These are phyloP conservation scores for Ruditapes philippinarum DNA, from an alignment of 1,140 invertebrate genomes.

Conservation along the genomic window DNA sequence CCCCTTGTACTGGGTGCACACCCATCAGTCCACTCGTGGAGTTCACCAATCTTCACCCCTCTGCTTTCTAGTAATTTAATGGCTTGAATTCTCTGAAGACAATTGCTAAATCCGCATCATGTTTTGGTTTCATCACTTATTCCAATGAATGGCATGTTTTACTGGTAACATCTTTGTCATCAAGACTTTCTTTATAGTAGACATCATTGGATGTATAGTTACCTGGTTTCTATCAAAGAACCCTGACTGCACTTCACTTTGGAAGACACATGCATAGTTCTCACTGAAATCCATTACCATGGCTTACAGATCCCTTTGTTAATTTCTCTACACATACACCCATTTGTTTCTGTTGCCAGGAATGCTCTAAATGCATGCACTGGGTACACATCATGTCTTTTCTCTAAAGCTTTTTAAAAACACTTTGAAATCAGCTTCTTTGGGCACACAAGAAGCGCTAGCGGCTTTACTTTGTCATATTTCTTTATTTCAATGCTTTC, in stretches of 20 bases:
- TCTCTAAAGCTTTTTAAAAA: not conserved
- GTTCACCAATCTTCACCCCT: conserved; percentile 41
- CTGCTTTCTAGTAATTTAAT: not conserved
- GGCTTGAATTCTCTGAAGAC: conserved; percentile 56
- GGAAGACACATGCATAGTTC: not conserved
- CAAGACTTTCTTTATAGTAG: conserved; percentile 39
- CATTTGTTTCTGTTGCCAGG: conserved; percentile 6
- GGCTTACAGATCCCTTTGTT: not conserved
- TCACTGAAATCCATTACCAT: conserved; percentile 23
- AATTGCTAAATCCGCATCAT: conserved; percentile 61
- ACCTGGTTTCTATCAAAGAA: conserved; percentile 32
- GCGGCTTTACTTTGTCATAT: not conserved
- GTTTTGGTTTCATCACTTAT: conserved; percentile 66
- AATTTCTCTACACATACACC: not conserved
- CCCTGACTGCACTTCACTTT: conserved; percentile 7
- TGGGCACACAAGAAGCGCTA: not conserved
- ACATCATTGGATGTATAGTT: conserved; percentile 6
- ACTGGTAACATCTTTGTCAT: conserved; percentile 39
- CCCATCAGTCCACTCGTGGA: conserved; percentile 71
- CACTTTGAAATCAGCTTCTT: not conserved
- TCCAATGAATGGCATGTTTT: conserved; percentile 65
- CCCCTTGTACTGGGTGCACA: conserved; percentile 69
- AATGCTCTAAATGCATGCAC: not conserved
- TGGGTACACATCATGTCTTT: not conserved
- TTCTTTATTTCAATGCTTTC: not conserved